Percentiles rank a stretch among this genome's conserved stretches.
Evolutionary conservation across 1,140 invertebrate genomes (phyloP).

Genomic region (Chionoecetes opilio): DNA sequence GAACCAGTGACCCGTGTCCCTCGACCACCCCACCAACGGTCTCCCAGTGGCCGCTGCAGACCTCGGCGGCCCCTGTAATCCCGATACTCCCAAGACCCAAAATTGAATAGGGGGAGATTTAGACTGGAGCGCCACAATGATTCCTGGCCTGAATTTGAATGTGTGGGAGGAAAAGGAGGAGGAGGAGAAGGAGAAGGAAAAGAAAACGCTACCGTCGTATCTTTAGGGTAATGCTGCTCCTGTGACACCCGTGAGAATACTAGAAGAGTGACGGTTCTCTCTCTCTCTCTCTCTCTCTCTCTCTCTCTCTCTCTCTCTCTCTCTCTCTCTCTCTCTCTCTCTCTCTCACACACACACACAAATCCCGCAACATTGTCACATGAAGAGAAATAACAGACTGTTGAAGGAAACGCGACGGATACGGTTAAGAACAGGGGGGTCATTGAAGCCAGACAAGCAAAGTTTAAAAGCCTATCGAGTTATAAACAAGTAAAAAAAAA

Average conservation of each 20-base stretch:
- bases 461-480: too few species aligned
- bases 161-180: slow-evolving; percentile 76
- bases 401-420: too few species aligned
- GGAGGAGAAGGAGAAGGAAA: slow-evolving; percentile 61
- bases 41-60: neutral
- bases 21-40: neutral
- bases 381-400: too few species aligned
- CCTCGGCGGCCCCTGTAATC: neutral
- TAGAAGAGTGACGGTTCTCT: slow-evolving; percentile 30
- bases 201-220: neutral
- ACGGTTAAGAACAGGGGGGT: too few species aligned
- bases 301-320: slow-evolving; percentile 65
- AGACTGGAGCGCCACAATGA: neutral
- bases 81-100: neutral
- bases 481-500: too few species aligned
- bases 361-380: too few species aligned
- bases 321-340: slow-evolving; percentile 51
- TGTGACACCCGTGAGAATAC: slow-evolving; percentile 4
- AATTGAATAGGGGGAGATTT: neutral
- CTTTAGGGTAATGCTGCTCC: neutral
- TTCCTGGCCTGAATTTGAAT: slow-evolving; percentile 40
- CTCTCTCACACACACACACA: too few species aligned
- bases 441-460: too few species aligned
- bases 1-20: neutral
- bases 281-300: slow-evolving; percentile 67